Evolutionary conservation across 2,888 invertebrate genomes (phyloP), one percentile per base, ranked within the genome.

Genomic region (Thymelicus sylvestris): DNA sequence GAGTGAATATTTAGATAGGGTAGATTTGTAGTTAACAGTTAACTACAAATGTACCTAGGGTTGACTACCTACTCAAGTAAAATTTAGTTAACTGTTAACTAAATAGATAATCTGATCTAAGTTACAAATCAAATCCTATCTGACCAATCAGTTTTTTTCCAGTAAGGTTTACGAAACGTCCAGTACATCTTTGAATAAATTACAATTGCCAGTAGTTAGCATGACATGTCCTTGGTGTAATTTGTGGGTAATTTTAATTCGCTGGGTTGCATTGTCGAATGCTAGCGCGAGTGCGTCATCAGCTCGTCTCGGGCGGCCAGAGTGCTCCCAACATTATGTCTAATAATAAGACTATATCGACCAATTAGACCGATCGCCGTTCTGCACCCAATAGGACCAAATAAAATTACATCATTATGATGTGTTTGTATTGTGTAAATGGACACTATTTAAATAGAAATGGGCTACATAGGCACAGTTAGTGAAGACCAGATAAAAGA

Each of bases 231-330:
- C 82, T 83, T 83, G 79, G 74, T 75, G 78, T 79, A 81, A 81
- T 81, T 81, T 80, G 79, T 75, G 75, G 81, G 80, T 82, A 81
- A 75, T 83, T 82, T 81, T 81, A 76, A 75, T 80, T 76, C 74
- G 74, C 73, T 73, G 72, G 71, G 70, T 69, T 71, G n/a, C n/a
- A n/a, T n/a, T n/a, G 76, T 71, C 72, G 72, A 72, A 70, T 65
- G 74, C 73, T 65, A 44, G 70, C 70, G 10, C 12, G 62, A 68
- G 72, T 75, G 77, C 80, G 81, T 83, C 81, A 81, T 76, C 73
- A 69, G 65, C 72, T 65, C 70, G 63, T 64, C 63, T 70, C 64
- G 70, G 60, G 50, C 64, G 65, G 65, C 65, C 60, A 41, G 59
- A 65, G 60, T 65, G 70, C 70, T 70, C 69, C 38, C 50, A 62